Percentiles rank a stretch among this genome's conserved stretches.
These are phyloP conservation scores for Pygoscelis adeliae DNA, from an alignment of 2,113 vertebrate species.

Conservation along the genomic window DNA sequence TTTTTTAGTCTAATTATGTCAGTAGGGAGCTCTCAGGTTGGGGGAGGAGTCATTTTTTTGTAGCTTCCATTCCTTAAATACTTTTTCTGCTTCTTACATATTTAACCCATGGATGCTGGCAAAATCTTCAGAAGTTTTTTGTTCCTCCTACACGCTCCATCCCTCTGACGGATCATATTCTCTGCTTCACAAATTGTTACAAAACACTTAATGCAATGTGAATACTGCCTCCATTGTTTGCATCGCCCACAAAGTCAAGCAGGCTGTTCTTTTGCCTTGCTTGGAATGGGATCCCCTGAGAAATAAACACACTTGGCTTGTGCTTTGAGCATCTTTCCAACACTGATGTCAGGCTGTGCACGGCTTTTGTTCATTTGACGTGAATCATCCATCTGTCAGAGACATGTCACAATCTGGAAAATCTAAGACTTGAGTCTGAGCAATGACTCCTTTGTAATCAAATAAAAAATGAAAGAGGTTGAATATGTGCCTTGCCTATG, in stretches of 20 bases:
- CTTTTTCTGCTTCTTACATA: neutral
- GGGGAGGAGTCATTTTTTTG: neutral
- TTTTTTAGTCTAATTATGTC: constrained; percentile 23
- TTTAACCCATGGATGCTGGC: neutral
- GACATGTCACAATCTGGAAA: neutral
- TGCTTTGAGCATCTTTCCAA: neutral
- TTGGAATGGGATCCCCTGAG: neutral
- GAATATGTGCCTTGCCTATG: fast-evolving
- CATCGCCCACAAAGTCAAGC: neutral
- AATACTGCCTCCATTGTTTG: neutral
- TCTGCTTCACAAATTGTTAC: neutral
- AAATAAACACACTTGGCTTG: neutral
- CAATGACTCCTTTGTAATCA: neutral
- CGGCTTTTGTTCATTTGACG: neutral
- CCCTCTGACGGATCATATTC: neutral
- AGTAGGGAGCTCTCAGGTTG: neutral
- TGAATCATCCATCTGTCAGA: neutral
- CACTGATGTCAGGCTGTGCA: neutral
- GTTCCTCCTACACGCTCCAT: neutral
- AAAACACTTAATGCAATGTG: neutral
- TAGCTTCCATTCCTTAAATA: neutral
- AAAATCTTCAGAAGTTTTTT: neutral
- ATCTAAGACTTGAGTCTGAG: neutral
- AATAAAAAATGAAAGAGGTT: neutral
- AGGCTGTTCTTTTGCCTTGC: neutral